Percentiles rank a stretch among this genome's conserved stretches.
Evolutionary conservation across 1,140 invertebrate species (phyloP).

Genomic region (Anastrepha ludens): DNA sequence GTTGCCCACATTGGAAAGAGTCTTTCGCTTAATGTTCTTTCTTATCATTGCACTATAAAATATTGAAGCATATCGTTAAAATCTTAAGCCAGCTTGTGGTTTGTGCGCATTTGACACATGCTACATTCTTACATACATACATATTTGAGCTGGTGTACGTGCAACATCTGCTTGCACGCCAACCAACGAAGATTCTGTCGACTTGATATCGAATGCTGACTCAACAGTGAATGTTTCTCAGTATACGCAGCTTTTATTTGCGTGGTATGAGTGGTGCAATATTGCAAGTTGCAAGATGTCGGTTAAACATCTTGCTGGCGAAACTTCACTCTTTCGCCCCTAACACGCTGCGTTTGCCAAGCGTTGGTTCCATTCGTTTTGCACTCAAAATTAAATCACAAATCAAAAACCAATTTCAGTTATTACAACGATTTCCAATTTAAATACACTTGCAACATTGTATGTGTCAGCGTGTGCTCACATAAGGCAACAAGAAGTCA

Average conservation of each 20-base stretch:
- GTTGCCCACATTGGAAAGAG: background rate
- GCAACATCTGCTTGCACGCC: background rate
- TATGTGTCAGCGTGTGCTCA: background rate
- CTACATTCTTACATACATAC: background rate
- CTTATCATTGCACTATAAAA: slow-evolving; percentile 2
- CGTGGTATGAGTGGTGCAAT: background rate
- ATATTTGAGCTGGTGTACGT: background rate
- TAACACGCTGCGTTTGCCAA: background rate
- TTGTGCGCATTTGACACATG: background rate
- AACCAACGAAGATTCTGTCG: background rate
- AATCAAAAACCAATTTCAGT: slow-evolving; percentile 74
- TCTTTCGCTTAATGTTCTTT: background rate
- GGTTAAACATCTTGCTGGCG: background rate
- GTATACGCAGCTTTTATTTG: background rate
- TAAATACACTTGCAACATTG: slow-evolving; percentile 19
- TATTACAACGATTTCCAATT: slow-evolving; percentile 72
- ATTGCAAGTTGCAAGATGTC: background rate
- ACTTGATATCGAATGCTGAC: background rate
- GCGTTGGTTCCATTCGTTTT: background rate
- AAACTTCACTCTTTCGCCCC: background rate
- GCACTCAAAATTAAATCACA: slow-evolving; percentile 71
- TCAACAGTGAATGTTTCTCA: background rate
- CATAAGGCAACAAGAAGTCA: background rate
- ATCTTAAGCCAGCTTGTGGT: background rate
- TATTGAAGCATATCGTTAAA: background rate